These are phyloP conservation scores for Digitonthophagus gazella DNA, from an alignment of 2,888 invertebrate genomes.

Conservation along the genomic window DNA sequence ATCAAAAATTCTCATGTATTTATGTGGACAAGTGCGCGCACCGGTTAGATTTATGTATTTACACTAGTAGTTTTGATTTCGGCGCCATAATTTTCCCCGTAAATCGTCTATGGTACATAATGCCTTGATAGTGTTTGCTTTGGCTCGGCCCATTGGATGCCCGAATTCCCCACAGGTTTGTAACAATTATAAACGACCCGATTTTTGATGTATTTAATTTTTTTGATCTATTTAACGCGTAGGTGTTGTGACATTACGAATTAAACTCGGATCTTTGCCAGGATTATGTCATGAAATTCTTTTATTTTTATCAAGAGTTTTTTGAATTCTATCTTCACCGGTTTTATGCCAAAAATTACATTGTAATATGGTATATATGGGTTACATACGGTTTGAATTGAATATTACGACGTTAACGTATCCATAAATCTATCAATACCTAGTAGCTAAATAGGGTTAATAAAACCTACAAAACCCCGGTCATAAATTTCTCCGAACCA, in stretches of 20 bases:
- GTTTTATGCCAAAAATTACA: too few species aligned
- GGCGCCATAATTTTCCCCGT: neutral
- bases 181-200: neutral
- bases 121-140: neutral
- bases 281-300: neutral
- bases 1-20: neutral
- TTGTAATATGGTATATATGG: too few species aligned
- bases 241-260: neutral
- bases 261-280: neutral
- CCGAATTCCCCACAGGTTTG: neutral
- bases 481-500: neutral
- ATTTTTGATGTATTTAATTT: neutral
- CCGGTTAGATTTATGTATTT: neutral
- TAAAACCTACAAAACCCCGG: neutral
- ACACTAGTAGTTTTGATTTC: neutral
- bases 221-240: too few species aligned
- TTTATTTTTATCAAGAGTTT: neutral
- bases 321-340: neutral
- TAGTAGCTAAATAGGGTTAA: neutral
- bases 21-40: neutral
- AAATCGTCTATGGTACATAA: neutral
- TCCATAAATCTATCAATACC: neutral
- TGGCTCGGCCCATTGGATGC: neutral
- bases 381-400: too few species aligned
- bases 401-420: neutral